These are phyloP conservation scores for Istiophorus platypterus DNA, from an alignment of 2,113 vertebrate species.

Conservation along the genomic window DNA sequence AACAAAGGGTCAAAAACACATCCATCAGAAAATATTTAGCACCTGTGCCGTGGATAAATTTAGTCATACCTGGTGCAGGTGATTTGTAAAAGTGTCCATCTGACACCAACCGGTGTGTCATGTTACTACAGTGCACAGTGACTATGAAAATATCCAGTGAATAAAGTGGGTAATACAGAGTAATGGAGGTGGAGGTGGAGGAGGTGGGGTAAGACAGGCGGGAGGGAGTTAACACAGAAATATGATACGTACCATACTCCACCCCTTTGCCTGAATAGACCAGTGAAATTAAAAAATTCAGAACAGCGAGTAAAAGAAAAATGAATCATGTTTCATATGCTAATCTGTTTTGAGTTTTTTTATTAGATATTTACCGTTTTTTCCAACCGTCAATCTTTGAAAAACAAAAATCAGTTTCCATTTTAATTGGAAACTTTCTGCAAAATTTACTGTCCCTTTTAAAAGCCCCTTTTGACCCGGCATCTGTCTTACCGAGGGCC, in stretches of 20 bases:
- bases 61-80: background rate
- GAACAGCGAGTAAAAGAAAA: background rate
- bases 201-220: constrained; percentile 10
- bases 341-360: too few relatives aligned
- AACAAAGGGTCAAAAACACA: background rate
- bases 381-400: background rate
- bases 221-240: background rate
- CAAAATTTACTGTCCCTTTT: too few relatives aligned
- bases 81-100: background rate
- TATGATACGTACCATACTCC: constrained; percentile 80
- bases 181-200: constrained; percentile 21
- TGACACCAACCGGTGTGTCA: background rate
- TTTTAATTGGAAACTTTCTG: too few relatives aligned
- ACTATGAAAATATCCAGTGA: constrained; percentile 11
- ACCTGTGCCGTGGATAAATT: too few relatives aligned
- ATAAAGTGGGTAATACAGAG: constrained; percentile 1
- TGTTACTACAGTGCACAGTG: background rate
- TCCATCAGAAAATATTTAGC: too few relatives aligned
- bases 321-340: background rate
- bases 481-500: constrained; percentile 88
- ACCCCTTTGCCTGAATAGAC: constrained; percentile 68
- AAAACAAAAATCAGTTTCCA: background rate
- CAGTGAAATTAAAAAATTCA: constrained; percentile 21
- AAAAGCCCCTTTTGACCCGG: too few relatives aligned
- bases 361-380: background rate